Evolutionary conservation across 2,888 invertebrate species (phyloP).

Genomic region (Hirtodrosophila histrioides): DNA sequence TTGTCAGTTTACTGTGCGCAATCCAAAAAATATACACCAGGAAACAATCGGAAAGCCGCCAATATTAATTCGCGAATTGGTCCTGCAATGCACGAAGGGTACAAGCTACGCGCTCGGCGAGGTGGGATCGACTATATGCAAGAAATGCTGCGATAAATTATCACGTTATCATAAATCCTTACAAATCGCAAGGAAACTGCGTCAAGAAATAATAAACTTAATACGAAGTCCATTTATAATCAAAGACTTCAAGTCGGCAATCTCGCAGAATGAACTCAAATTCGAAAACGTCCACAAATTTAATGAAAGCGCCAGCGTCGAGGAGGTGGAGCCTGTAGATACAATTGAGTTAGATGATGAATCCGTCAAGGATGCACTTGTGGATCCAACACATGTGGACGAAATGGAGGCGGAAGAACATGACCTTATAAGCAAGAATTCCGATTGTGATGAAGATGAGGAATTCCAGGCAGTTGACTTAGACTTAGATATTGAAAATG

Average conservation of each 20-base stretch:
- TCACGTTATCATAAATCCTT: slow-evolving; percentile 68
- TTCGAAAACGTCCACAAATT: slow-evolving; percentile 34
- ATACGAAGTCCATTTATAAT: slow-evolving; percentile 61
- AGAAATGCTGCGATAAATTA: slow-evolving; percentile 68
- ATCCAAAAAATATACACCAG: slow-evolving; percentile 60
- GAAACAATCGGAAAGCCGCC: slow-evolving; percentile 68
- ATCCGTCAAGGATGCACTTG: slow-evolving; percentile 10
- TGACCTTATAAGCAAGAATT: slow-evolving; percentile 36
- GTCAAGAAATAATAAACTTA: slow-evolving; percentile 61
- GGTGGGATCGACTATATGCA: slow-evolving; percentile 61
- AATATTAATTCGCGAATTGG: slow-evolving; percentile 62
- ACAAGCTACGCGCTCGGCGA: slow-evolving; percentile 49
- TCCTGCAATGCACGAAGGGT: slow-evolving; percentile 67
- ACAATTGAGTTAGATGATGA: slow-evolving; percentile 31
- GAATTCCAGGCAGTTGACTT: slow-evolving; percentile 54
- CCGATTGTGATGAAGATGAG: slow-evolving; percentile 29
- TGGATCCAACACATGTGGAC: slow-evolving; percentile 18
- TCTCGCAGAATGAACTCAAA: slow-evolving; percentile 38
- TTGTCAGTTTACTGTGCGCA: slow-evolving; percentile 68
- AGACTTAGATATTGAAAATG: slow-evolving; percentile 67
- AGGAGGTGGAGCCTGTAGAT: slow-evolving; percentile 34
- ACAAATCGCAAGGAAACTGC: slow-evolving; percentile 65
- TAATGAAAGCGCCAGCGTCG: slow-evolving; percentile 37
- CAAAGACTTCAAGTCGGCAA: slow-evolving; percentile 52
- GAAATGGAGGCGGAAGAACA: slow-evolving; percentile 30